Evolutionary conservation across 2,113 vertebrate species (phyloP), one percentile per base, ranked within the genome.

Genomic region (Phaetusa simplex): DNA sequence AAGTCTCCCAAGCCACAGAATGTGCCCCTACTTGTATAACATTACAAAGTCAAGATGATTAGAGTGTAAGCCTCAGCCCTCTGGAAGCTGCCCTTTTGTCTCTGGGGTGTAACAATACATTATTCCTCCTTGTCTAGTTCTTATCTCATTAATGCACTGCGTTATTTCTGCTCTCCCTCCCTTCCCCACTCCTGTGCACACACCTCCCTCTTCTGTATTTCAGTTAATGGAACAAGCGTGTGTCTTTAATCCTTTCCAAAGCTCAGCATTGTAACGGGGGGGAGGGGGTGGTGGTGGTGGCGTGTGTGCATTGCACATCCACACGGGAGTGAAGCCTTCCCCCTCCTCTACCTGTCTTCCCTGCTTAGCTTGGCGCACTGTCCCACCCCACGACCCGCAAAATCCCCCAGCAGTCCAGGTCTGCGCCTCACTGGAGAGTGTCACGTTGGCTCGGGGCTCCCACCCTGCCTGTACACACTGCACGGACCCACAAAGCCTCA

Each of bases 11-110:
- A 97, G 96, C 96, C 96, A 96, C 97, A 96, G 95, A 96, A 96
- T 97, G 95, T 82, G 96, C 87, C 96, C 90, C 82, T 95, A 82
- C 97, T 97, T 96, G 97, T 98, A 97, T 97, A 96, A 86, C 84
- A 79, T 97, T 97, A 97, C 96, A 96, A 96, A 97, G 87, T 94
- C 93, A 90, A 76, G 94, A 97, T 97, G 95, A 96, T 98, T 97
- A 96, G 82, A 93, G 87, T 27, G 52, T 93, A 97, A 97, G 87
- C 82, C 86, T 96, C 92, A 95, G 74, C 91, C 64, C 93, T 95
- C 85, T 94, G 95, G 91, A 97, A 96, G 96, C 83, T 97, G 95
- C 91, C 85, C 82, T 96, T 97, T 97, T 95, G 96, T 97, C 96
- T 96, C 96, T 77, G 62, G 91, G 67, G 85, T 95, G 96, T 93